Conservation (phyloP, 2,888 invertebrate genomes). For the Tipula unca region DNA sequence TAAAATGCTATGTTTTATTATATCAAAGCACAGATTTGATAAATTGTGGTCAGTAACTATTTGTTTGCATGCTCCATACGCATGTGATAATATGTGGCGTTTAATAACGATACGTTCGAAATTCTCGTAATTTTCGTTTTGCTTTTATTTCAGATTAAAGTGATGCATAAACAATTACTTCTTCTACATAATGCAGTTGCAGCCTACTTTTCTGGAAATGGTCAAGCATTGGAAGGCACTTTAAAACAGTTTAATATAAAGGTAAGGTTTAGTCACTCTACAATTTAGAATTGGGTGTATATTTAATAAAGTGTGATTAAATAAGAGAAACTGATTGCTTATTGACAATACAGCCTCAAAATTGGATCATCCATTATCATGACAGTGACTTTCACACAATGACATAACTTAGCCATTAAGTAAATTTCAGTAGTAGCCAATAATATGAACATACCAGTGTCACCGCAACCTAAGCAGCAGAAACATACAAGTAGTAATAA, state of each 20-base stretch:
- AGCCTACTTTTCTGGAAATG: conserved; percentile 96
- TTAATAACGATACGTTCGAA: background rate
- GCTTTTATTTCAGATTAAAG: conserved; percentile 69
- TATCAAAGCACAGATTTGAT: background rate
- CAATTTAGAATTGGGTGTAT: too few species aligned
- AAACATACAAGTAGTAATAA: too few species aligned
- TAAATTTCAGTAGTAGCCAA: too few species aligned
- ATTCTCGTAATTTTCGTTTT: conserved; percentile 24
- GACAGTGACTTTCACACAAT: too few species aligned
- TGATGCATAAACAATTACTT: conserved; percentile 95
- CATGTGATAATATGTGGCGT: background rate
- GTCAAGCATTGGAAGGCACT: conserved; percentile 84
- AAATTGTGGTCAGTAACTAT: background rate
- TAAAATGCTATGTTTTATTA: background rate
- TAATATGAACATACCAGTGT: too few species aligned
- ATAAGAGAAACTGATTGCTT: too few species aligned
- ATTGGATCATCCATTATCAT: too few species aligned
- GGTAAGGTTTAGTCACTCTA: conserved; percentile 41
- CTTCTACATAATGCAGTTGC: conserved; percentile 94
- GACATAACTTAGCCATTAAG: too few species aligned
- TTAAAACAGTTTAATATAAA: conserved; percentile 93
- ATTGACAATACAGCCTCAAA: too few species aligned
- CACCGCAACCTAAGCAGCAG: too few species aligned
- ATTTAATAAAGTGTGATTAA: too few species aligned
- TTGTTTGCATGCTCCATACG: background rate